Evolutionary conservation across 2,888 invertebrate genomes (phyloP).

Genomic region (Rosalia funebris): DNA sequence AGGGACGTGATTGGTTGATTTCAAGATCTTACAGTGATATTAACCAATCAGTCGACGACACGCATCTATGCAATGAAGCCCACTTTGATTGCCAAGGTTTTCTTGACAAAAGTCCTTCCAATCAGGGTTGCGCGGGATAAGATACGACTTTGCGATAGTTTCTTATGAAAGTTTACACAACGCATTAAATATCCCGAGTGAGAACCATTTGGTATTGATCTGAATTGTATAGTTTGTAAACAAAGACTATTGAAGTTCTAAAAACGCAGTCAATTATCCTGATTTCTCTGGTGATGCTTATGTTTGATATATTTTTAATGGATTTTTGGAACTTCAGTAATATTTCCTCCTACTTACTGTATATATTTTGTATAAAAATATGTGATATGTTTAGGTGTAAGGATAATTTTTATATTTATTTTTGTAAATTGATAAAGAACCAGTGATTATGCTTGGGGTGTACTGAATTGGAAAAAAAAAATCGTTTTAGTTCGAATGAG

Average conservation of each 20-base stretch:
- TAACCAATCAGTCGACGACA: no score
- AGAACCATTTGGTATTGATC: conserved; percentile 1
- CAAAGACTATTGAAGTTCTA: not conserved
- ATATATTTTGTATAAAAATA: conserved; percentile 52
- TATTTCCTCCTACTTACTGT: conserved; percentile 39
- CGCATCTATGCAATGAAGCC: no score
- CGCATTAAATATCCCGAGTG: not conserved
- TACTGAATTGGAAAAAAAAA: not conserved
- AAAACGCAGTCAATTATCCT: not conserved
- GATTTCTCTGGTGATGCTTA: not conserved
- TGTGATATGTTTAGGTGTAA: conserved; percentile 50
- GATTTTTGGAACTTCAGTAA: not conserved
- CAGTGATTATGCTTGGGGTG: conserved; percentile 11
- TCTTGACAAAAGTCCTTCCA: no score
- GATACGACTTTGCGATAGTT: no score
- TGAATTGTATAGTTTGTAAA: conserved; percentile 4
- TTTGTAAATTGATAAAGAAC: conserved; percentile 45
- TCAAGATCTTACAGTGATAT: not conserved
- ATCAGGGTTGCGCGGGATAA: no score
- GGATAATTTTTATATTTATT: conserved; percentile 51
- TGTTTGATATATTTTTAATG: no score
- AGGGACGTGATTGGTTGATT: not conserved
- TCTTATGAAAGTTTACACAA: no score
- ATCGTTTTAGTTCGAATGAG: not conserved
- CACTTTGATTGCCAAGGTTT: no score